These are phyloP conservation scores for Heliconius congener DNA, from an alignment of 1,140 invertebrate species.

Conservation along the genomic window DNA sequence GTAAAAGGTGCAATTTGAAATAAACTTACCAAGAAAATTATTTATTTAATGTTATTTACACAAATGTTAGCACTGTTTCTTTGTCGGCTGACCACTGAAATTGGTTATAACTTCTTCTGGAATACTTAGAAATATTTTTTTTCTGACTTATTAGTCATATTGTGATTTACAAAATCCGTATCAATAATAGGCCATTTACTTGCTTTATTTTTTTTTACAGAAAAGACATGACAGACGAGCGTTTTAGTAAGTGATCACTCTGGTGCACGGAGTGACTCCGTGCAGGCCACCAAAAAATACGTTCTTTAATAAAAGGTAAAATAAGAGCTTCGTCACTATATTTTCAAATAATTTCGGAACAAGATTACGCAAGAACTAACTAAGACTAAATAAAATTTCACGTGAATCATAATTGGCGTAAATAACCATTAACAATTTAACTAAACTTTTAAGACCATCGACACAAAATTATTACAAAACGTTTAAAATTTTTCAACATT, in stretches of 20 bases:
- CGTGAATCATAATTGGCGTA: neutral
- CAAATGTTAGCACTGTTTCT: neutral
- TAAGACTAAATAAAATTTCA: neutral
- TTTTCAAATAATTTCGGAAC: neutral
- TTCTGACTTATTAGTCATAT: no score
- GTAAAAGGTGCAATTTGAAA: neutral
- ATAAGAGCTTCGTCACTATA: neutral
- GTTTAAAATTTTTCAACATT: neutral
- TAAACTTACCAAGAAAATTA: neutral
- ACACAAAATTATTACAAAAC: neutral
- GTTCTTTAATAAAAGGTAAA: no score
- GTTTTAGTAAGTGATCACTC: no score
- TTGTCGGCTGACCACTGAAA: neutral
- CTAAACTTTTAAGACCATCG: neutral
- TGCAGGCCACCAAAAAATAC: no score
- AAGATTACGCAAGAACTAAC: neutral
- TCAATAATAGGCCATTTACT: no score
- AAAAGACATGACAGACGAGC: no score
- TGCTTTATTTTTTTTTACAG: no score
- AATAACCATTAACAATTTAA: slow-evolving; percentile 1
- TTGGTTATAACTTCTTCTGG: neutral
- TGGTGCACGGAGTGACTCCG: no score
- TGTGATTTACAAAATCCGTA: no score
- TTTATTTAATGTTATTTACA: neutral
- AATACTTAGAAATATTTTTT: no score